A percentile compares a stretch with the other conserved stretches of the same genome.
These are phyloP conservation scores for Caenorhabditis becei DNA, from an alignment of 2,888 invertebrate genomes.

Conservation along the genomic window DNA sequence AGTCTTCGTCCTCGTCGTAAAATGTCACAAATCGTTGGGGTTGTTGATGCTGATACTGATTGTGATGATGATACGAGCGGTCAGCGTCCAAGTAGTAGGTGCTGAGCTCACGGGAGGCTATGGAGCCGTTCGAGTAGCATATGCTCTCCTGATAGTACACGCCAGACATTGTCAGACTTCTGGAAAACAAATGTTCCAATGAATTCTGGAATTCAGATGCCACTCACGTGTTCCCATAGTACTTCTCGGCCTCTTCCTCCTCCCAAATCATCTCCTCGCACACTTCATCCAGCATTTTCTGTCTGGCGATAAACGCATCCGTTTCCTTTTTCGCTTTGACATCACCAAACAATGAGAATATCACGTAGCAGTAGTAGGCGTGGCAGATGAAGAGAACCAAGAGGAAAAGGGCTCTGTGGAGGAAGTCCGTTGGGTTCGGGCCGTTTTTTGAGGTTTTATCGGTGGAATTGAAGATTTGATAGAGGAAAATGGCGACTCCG, in stretches of 20 bases:
- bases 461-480: neutral
- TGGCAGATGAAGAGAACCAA: constrained; percentile 18
- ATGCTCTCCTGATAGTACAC: constrained; percentile 10
- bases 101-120: constrained; percentile 8
- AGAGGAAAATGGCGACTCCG: neutral
- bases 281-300: constrained; percentile 45
- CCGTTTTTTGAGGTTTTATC: neutral
- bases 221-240: neutral
- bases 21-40: constrained; percentile 11
- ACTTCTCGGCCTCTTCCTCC: constrained; percentile 35
- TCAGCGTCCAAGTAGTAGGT: neutral
- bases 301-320: constrained; percentile 29
- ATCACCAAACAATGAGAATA: constrained; percentile 20
- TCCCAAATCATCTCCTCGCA: constrained; percentile 51
- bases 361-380: constrained; percentile 12
- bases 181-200: neutral
- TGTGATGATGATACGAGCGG: neutral
- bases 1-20: constrained; percentile 23
- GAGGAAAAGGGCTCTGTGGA: neutral
- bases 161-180: neutral
- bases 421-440: too few species aligned
- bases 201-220: neutral
- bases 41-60: neutral
- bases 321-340: neutral
- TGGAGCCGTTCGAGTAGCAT: constrained; percentile 10